A percentile compares a stretch with the other conserved stretches of the same genome.
Conservation (phyloP, 1,140 invertebrate species). For the Lasioglossum baleicum region DNA sequence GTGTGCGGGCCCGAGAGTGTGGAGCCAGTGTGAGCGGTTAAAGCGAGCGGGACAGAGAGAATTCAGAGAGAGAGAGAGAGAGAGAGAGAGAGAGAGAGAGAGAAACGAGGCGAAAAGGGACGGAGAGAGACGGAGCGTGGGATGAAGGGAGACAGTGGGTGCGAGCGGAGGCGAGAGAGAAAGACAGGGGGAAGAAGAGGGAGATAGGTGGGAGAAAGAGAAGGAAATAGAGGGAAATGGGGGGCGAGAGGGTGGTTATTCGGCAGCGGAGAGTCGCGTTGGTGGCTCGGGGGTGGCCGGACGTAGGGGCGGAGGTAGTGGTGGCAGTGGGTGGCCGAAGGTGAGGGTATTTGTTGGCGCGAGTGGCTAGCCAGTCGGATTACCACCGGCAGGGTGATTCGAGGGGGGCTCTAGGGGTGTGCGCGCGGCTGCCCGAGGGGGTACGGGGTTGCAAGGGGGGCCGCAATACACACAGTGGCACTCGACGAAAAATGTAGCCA, state of each 20-base stretch:
- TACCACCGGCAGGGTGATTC: constrained; percentile 72
- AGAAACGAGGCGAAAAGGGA: neutral
- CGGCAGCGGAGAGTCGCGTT: constrained; percentile 9
- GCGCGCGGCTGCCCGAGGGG: constrained; percentile 44
- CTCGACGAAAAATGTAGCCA: constrained; percentile 79
- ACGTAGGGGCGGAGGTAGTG: constrained; percentile 58
- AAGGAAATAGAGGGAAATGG: constrained; percentile 14
- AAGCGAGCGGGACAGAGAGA: constrained; percentile 7
- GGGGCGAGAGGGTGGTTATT: constrained; percentile 10
- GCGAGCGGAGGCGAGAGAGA: no score
- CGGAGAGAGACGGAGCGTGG: neutral
- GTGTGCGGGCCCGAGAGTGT: constrained; percentile 51
- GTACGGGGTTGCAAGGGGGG: constrained; percentile 49
- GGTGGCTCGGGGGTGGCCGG: constrained; percentile 11
- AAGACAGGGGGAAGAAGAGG: neutral
- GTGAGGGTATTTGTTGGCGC: constrained; percentile 79
- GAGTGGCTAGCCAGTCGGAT: constrained; percentile 80
- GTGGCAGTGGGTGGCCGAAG: constrained; percentile 72
- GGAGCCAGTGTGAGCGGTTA: no score
- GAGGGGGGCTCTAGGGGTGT: constrained; percentile 53
- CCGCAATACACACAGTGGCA: constrained; percentile 66
- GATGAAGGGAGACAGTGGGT: constrained; percentile 7
- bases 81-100: constrained; percentile 25
- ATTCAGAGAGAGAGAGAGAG: constrained; percentile 9
- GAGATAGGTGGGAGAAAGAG: constrained; percentile 4